phyloP scores from a whole-genome alignment of 64 coral and sea anemone species.

The Trachythela sp. region DNA sequence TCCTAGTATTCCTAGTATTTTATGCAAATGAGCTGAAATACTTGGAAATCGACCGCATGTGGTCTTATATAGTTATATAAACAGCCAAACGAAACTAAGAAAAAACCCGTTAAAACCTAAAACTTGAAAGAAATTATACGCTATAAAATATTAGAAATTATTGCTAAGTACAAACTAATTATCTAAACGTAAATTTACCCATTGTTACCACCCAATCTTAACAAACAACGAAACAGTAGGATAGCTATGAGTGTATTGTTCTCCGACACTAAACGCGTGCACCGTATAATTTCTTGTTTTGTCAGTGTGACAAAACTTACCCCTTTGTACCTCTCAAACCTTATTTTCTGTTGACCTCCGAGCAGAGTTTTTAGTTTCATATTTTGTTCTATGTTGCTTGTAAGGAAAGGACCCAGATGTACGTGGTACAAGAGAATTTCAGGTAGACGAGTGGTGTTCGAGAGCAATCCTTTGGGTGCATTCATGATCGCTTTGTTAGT shows the following conservation, averaged over 20 bases:
- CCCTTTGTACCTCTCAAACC: background rate
- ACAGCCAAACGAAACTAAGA: background rate
- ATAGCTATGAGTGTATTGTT: background rate
- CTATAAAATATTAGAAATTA: no score
- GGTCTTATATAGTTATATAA: background rate
- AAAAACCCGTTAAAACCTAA: background rate
- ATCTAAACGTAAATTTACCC: no score
- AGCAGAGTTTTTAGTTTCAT: background rate
- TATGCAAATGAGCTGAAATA: background rate
- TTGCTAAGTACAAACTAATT: no score
- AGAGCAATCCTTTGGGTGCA: background rate
- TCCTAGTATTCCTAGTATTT: background rate
- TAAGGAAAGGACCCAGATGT: background rate
- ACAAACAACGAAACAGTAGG: no score
- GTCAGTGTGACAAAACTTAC: background rate
- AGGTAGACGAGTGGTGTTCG: background rate
- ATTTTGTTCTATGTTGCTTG: background rate
- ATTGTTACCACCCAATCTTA: no score
- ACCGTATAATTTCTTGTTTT: background rate
- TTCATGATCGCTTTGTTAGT: background rate
- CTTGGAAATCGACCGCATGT: background rate
- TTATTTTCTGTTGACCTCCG: background rate
- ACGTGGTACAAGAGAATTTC: background rate
- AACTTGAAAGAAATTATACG: no score
- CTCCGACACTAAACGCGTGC: background rate